Conservation (phyloP, 2,113 vertebrate species). For the Protobothrops flavoviridis region DNA sequence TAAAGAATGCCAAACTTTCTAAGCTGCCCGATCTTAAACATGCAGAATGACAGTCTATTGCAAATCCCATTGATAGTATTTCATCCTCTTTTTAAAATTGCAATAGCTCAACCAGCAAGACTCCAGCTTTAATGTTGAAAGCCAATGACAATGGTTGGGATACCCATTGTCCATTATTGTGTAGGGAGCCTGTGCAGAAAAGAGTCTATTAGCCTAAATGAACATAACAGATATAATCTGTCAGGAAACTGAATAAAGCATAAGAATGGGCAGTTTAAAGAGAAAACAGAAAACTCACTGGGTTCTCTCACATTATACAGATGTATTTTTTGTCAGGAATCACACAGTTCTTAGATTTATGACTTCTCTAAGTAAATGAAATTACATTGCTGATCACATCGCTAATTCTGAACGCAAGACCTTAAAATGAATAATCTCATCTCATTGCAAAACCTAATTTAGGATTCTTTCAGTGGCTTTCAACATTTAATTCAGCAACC, state of each 20-base stretch:
- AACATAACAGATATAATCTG: not conserved
- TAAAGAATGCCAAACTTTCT: not conserved
- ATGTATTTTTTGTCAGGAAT: not conserved
- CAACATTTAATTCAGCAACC: not conserved
- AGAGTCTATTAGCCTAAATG: not conserved
- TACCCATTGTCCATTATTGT: not conserved
- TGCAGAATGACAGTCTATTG: not conserved
- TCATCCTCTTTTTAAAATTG: not conserved
- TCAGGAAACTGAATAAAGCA: not conserved
- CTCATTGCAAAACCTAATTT: not conserved
- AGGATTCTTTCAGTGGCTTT: not conserved
- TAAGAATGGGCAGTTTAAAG: not conserved
- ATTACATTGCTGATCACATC: not conserved
- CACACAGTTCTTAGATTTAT: not conserved
- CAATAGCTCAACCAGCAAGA: not conserved
- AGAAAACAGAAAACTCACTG: not conserved
- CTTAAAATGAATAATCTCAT: not conserved
- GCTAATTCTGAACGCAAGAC: not conserved
- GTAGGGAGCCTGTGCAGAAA: not conserved
- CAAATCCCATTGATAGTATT: not conserved
- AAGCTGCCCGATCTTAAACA: not conserved
- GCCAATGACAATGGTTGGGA: not conserved
- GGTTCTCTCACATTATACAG: not conserved
- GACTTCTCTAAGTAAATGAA: not conserved
- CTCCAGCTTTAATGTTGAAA: not conserved